A percentile compares a stretch with the other conserved stretches of the same genome.
These are phyloP conservation scores for Megaustenia siamemsis DNA, from an alignment of 2,888 invertebrate species.

Conservation along the genomic window DNA sequence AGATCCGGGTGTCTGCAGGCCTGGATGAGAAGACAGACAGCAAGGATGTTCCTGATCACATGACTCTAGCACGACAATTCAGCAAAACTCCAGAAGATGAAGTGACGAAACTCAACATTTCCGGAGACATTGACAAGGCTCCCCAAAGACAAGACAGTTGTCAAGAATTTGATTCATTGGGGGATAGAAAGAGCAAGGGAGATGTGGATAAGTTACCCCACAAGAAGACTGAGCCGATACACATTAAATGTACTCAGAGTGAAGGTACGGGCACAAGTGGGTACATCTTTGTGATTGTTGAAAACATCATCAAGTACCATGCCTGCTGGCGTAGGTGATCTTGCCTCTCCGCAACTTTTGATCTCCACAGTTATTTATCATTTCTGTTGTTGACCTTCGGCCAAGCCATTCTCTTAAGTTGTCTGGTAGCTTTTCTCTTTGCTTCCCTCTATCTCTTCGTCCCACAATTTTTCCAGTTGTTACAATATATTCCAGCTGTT, in stretches of 20 bases:
- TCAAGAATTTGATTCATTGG: not conserved
- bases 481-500: no score
- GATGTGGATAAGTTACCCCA: not conserved
- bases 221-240: conserved; percentile 42
- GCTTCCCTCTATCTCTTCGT: no score
- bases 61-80: not conserved
- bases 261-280: no score
- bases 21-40: not conserved
- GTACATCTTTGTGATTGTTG: no score
- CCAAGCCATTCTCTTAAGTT: no score
- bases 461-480: no score
- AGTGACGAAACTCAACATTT: not conserved
- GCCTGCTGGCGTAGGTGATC: no score
- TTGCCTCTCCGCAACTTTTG: no score
- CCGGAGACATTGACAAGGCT: not conserved
- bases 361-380: no score
- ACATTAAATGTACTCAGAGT: not conserved
- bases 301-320: no score
- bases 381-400: no score
- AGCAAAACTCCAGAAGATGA: not conserved
- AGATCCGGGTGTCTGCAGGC: not conserved
- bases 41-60: not conserved
- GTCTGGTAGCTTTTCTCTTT: no score
- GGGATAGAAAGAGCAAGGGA: not conserved
- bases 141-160: conserved; percentile 7